Base-by-base conservation (phyloP, 2,888 invertebrate species). In the Leptogaster cylindrica region DNA sequence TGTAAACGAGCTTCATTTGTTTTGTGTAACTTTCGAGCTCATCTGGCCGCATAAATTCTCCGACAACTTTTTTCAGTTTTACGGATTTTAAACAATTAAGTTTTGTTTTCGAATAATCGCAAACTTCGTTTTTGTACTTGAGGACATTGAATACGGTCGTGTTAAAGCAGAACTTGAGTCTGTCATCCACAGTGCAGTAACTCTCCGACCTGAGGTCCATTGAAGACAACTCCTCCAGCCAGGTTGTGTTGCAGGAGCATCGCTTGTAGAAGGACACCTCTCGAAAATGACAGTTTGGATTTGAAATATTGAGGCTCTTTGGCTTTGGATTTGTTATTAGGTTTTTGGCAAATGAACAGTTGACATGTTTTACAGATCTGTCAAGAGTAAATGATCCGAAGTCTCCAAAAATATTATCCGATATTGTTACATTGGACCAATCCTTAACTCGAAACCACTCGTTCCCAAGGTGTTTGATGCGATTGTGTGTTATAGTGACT, bases 341-440 rank as follows among this genome's bases (percentile, higher is more conserved):
- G 68, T 81, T 81, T 46, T 76, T 74, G 16, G 76, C 73, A 65
- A 81, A 81, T 5, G 73, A 74, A 52, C 81, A 81, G 36, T 73
- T 72, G 2, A 74, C 71, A 8, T 68, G 66, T 46, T 69, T 69
- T 28, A 52, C 20, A 7, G 65, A 50, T 10, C 74, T 73, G n/a
- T 77, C 76, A 36, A 81, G 65, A 2, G 72, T 55, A 63, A 80
- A 75, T 23, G 72, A 68, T 7, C 75, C 76, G 68, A 77, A 79
- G 33, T 74, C 73, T 2, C 74, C 76, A 50, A 81, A 79, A 16
- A 72, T 70, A 72, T 81, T 81, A 16, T 76, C 70, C 20, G 74
- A 72, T 2, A 81, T 76, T 5, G 72, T 72, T 28, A 81, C 75
- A 58, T 75, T 73, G 1, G 75, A 74, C 67, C 76, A 77, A 14